Base-by-base conservation (phyloP, 2,888 invertebrate genomes). In the Myathropa florea region DNA sequence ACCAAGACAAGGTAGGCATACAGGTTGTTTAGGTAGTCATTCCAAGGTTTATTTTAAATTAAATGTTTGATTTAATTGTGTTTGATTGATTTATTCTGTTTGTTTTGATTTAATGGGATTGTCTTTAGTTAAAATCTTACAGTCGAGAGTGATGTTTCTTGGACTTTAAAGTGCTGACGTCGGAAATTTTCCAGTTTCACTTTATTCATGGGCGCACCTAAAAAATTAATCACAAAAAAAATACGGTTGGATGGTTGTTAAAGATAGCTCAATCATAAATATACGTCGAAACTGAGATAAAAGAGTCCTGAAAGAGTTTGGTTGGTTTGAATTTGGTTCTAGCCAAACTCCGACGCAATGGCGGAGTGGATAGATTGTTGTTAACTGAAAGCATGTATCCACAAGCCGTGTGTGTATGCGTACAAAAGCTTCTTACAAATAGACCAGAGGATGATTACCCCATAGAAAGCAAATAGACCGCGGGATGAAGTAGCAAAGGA, bases 161-260 rank as follows among this genome's bases (percentile, higher is more conserved):
- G 96, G 90, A 95, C 95, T 94, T 95, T 95, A 92, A 95, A 95
- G 90, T 95, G 94, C 93, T 95, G 94, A 94, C 95, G 93, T 91
- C 93, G 93, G 93, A 96, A 95, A 93, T 96, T 96, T 92, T 95
- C 96, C 93, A 96, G 94, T 94, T 96, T 96, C 94, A 95, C 95
- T 93, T 95, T 96, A 94, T 96, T 96, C 93, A 96, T 95, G 89
- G 96, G 96, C 89, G 96, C 96, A 93, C 96, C 96, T 96, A 95
- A 14, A 89, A 89, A 89, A 73, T 78, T 77, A 61, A 86, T 75
- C 60, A 83, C 79, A 86, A 65, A 53, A 77, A 24, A 28, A 46
- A 24, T 65, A 6, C 26, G 30, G 6, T 46, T 46, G 46, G 46
- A 46, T 46, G 46, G 18, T 18, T 46, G 18, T 46, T 18, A 7